Evolutionary conservation across 2,888 invertebrate genomes (phyloP), one percentile per base, ranked within the genome.

Genomic region (Ischnura elegans): DNA sequence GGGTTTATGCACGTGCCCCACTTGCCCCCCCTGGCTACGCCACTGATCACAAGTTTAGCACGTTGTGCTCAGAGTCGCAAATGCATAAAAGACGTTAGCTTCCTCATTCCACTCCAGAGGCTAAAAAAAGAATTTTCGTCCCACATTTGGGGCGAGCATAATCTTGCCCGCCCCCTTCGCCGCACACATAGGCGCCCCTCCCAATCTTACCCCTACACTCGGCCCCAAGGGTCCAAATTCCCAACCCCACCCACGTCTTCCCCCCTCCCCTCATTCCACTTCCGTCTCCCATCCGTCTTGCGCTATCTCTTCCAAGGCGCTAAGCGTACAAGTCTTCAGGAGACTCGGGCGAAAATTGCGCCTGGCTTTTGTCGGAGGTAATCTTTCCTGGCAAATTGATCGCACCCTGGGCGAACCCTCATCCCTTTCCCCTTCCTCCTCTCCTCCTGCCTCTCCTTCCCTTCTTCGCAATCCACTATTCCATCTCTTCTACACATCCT

Each of bases 341-440:
- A 93, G 87, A 51, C 85, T 93, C 93, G 55, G 85, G 47, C 86
- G 87, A 93, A 93, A 93, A 93, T 93, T 93, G 93, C 93, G 85
- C 85, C 93, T 76, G 90, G 90, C 93, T 93, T 93, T 93, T 86
- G 93, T 93, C 85, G 93, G 87, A 93, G 85, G 93, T 93, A 93
- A 93, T 93, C 93, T 93, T 93, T 93, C 93, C 93, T 93, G 93
- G 93, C 93, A 93, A 93, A 93, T 93, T 93, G 93, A 93, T 93
- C 93, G 93, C 45, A 93, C 93, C 93, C 86, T 86, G 93, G 84
- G 51, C 86, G 85, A 84, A 84, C 47, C 85, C 93, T 86, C 55
- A 25, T 61, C 93, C 93, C 55, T 5, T 76, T 61, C 29, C 36
- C 86, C 86, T 86, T 61, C 61, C 42, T 43, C 43, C 21, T 51